Evolutionary conservation across 2,113 vertebrate species (phyloP).

Genomic region (Acanthisitta chloris): DNA sequence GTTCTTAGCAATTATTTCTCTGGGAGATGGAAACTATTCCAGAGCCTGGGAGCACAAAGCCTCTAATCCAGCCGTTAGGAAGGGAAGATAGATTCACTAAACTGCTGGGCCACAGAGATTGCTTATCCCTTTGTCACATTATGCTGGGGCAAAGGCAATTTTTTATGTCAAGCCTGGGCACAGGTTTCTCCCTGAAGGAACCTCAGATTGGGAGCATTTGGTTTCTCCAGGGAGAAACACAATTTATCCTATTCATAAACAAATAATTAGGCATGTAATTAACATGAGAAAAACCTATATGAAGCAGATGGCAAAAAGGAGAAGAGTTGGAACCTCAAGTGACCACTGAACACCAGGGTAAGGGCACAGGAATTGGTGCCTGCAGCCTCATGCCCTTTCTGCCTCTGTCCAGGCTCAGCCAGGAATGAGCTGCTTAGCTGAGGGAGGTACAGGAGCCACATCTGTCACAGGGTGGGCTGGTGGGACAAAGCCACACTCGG

Average conservation of each 20-base stretch:
- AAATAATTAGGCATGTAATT: constrained; percentile 32
- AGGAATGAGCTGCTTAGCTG: fast-evolving
- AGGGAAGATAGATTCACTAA: not conserved
- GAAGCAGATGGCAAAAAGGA: not conserved
- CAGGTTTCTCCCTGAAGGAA: constrained; percentile 8
- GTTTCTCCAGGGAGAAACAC: constrained; percentile 29
- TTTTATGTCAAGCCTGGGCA: not conserved
- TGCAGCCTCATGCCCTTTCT: not conserved
- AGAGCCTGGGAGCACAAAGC: not conserved
- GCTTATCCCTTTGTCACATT: constrained; percentile 12
- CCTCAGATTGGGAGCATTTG: not conserved
- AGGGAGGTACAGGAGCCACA: fast-evolving
- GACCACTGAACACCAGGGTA: not conserved
- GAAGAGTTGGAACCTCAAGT: not conserved
- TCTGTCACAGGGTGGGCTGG: fast-evolving
- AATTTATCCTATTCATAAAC: constrained; percentile 22
- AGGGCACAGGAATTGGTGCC: fast-evolving
- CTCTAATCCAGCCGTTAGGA: constrained; percentile 6
- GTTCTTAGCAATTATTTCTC: constrained; percentile 41
- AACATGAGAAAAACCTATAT: not conserved
- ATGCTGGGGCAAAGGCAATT: not conserved
- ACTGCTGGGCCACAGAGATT: not conserved
- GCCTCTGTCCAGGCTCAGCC: not conserved
- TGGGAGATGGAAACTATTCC: constrained; percentile 19
- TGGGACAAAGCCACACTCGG: fast-evolving